phyloP scores from a whole-genome alignment of 1,140 invertebrate genomes.

The Zophobas atratus region DNA sequence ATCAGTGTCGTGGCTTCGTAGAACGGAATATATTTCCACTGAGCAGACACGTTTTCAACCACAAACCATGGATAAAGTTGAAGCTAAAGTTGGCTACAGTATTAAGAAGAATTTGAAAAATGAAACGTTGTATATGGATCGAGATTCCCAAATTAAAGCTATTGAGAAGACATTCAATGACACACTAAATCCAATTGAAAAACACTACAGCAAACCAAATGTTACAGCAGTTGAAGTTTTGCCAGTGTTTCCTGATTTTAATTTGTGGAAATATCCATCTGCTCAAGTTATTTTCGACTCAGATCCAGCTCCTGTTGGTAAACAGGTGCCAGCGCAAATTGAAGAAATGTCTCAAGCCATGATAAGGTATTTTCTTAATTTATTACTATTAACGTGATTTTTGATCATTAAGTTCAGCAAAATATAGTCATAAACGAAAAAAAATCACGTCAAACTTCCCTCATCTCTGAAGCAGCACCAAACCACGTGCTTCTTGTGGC shows the following conservation, averaged over 20 bases:
- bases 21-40: slow-evolving; percentile 99
- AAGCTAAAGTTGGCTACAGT: slow-evolving; percentile 98
- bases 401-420: too few relatives aligned
- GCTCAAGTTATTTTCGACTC: slow-evolving; percentile 99
- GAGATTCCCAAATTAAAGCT: slow-evolving; percentile 97
- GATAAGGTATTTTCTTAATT: slow-evolving; percentile 78
- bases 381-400: too few relatives aligned
- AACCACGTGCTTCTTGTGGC: too few relatives aligned
- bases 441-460: too few relatives aligned
- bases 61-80: slow-evolving; percentile 96
- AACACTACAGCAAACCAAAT: slow-evolving; percentile 96
- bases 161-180: slow-evolving; percentile 99
- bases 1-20: slow-evolving; percentile 95
- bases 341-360: slow-evolving; percentile 99
- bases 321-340: slow-evolving; percentile 87
- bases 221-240: slow-evolving; percentile 93
- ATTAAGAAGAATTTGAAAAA: slow-evolving; percentile 97
- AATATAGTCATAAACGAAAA: too few relatives aligned
- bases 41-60: slow-evolving; percentile 98
- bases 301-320: slow-evolving; percentile 90
- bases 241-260: slow-evolving; percentile 95
- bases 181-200: slow-evolving; percentile 87
- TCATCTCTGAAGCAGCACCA: too few relatives aligned
- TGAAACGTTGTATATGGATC: slow-evolving; percentile 96
- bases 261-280: slow-evolving; percentile 97